Conservation (phyloP, 2,888 invertebrate genomes). For the Tipula helvola region DNA sequence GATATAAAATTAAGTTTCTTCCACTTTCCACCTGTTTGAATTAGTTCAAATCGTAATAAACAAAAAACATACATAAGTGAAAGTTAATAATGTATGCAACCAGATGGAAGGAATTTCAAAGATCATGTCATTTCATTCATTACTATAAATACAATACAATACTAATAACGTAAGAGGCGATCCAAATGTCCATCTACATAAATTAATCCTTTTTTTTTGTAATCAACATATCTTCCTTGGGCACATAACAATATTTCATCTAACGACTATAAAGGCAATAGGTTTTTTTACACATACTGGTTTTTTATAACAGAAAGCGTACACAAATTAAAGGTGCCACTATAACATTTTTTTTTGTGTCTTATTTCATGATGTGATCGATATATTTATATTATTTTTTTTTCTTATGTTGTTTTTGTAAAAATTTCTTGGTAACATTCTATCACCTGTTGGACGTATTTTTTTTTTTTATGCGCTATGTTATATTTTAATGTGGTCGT, state of each 20-base stretch:
- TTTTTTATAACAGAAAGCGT: conserved; percentile 4
- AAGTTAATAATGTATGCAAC: background rate
- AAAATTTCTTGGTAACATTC: background rate
- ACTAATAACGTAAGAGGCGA: background rate
- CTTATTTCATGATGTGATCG: conserved; percentile 4
- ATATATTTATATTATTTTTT: background rate
- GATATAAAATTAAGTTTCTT: background rate
- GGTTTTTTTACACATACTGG: background rate
- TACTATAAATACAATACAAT: background rate
- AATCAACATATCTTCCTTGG: background rate
- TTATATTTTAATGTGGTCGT: conserved; percentile 4
- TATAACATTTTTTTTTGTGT: background rate
- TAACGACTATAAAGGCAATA: background rate
- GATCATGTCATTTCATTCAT: background rate
- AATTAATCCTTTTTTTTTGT: background rate
- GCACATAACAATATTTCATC: background rate
- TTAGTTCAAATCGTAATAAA: background rate
- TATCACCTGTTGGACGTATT: background rate
- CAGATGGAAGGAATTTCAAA: background rate
- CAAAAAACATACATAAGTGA: background rate
- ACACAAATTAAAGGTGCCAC: conserved; percentile 4
- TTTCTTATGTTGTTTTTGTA: background rate
- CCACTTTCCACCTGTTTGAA: background rate
- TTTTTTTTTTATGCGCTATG: background rate
- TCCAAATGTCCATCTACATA: background rate